phyloP scores from a whole-genome alignment of 2,113 vertebrate genomes.

The Phyllostomus discolor region DNA sequence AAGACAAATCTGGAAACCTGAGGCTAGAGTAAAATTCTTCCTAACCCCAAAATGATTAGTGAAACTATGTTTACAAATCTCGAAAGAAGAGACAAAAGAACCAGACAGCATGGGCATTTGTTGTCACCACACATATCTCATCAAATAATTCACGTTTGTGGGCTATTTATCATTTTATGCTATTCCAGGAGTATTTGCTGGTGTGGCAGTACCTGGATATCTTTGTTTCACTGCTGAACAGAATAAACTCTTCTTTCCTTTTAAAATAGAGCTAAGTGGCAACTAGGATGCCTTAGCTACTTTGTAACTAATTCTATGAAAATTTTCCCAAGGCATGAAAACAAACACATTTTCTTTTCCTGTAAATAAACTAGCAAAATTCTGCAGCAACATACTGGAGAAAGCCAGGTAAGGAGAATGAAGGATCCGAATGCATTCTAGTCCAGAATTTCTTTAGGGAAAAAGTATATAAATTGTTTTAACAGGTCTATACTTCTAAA shows the following conservation, averaged over 20 bases:
- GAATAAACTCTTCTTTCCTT: neutral
- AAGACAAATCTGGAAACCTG: conserved; percentile 19
- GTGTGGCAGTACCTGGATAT: neutral
- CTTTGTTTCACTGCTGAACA: neutral
- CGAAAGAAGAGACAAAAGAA: neutral
- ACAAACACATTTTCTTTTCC: neutral
- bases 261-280: neutral
- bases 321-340: neutral
- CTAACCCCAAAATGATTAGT: neutral
- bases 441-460: neutral
- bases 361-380: conserved; percentile 16
- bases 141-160: neutral
- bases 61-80: neutral
- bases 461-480: neutral
- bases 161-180: neutral
- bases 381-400: neutral
- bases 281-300: fast-evolving
- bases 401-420: conserved; percentile 13
- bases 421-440: neutral
- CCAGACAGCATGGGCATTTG: neutral
- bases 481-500: conserved; percentile 6
- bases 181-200: neutral
- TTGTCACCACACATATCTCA: neutral
- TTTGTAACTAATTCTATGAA: neutral
- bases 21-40: neutral